These are phyloP conservation scores for Neomorphus geoffroyi DNA, from an alignment of 2,797 vertebrate species.

Conservation along the genomic window DNA sequence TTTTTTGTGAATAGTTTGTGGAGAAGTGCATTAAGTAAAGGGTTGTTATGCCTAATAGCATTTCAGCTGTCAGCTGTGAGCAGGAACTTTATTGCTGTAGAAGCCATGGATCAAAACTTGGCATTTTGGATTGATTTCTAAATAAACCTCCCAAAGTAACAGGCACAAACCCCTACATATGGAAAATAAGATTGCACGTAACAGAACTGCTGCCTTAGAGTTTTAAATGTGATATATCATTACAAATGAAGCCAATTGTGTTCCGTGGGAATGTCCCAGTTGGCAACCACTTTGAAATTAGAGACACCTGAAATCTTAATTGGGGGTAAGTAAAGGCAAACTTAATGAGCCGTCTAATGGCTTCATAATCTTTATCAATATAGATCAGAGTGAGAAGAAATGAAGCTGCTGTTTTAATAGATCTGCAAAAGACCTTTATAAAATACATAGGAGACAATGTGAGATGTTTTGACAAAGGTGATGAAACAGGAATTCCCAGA, in stretches of 20 bases:
- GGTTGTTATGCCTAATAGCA: background rate
- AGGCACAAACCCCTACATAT: background rate
- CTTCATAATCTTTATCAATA: slow-evolving; percentile 63
- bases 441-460: slow-evolving; percentile 50
- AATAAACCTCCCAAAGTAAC: background rate
- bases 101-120: background rate
- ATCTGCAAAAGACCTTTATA: slow-evolving; percentile 53
- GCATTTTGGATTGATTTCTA: background rate
- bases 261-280: slow-evolving; percentile 37
- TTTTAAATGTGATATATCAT: background rate
- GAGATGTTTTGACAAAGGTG: slow-evolving; percentile 69
- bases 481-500: slow-evolving; percentile 59
- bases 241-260: background rate
- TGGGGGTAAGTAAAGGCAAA: slow-evolving; percentile 58
- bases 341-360: slow-evolving; percentile 60
- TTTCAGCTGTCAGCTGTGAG: background rate
- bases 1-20: background rate
- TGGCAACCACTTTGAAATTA: slow-evolving; percentile 55
- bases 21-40: background rate
- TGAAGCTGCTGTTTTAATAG: slow-evolving; percentile 43
- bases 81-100: background rate
- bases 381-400: slow-evolving; percentile 40
- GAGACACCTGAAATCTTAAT: slow-evolving; percentile 65
- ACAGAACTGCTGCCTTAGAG: background rate
- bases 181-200: background rate